Evolutionary conservation across 2,113 vertebrate genomes (phyloP).

Genomic region (Mus musculus): DNA sequence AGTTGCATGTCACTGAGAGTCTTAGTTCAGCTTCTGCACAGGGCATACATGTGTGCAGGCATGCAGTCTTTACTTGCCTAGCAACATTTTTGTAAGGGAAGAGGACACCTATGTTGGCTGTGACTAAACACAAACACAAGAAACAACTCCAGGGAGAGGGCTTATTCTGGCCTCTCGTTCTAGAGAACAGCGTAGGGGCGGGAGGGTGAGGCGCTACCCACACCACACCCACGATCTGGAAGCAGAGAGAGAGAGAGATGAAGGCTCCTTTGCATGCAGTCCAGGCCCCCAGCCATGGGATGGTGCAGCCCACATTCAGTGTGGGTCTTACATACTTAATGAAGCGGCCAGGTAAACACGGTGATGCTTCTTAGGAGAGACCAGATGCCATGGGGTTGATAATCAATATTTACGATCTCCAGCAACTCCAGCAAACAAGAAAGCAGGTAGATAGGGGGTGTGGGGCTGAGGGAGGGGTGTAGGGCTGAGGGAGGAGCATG

Average conservation of each 20-base stretch:
- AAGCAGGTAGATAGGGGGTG: not conserved
- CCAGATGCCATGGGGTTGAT: not conserved
- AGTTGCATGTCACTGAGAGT: accelerated
- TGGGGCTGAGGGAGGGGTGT: too few relatives aligned
- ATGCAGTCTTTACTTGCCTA: not conserved
- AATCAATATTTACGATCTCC: not conserved
- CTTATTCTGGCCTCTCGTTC: not conserved
- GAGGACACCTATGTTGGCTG: not conserved
- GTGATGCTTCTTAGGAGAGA: not conserved
- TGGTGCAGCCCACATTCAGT: not conserved
- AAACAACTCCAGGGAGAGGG: not conserved
- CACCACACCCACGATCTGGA: not conserved
- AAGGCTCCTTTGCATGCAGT: too few relatives aligned
- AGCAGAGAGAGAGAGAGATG: not conserved
- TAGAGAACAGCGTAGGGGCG: too few relatives aligned
- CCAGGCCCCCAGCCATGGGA: not conserved
- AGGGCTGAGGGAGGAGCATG: too few relatives aligned
- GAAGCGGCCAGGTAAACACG: not conserved
- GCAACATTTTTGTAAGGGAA: not conserved
- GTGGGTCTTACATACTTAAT: not conserved
- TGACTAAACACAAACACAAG: not conserved
- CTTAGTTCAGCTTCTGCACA: not conserved
- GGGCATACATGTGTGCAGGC: too few relatives aligned
- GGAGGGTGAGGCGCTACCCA: not conserved
- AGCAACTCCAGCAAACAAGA: not conserved